A percentile compares a stretch with the other conserved stretches of the same genome.
Evolutionary conservation across 2,797 vertebrate species (phyloP).

Genomic region (Clarias laeviceps): DNA sequence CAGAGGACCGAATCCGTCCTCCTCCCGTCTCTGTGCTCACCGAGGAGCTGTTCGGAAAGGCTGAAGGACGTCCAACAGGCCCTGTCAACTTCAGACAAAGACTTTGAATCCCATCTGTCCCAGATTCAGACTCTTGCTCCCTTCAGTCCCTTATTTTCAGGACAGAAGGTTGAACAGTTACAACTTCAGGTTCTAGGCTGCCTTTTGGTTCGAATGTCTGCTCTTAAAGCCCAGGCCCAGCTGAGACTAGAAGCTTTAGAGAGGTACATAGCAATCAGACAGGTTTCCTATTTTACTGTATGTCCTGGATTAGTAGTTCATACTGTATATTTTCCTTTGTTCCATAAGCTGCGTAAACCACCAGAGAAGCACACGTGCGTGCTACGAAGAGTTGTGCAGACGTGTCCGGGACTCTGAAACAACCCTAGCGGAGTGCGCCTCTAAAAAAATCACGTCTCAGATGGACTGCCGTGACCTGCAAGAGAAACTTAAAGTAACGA

Average conservation of each 20-base stretch:
- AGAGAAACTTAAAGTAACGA: constrained; percentile 76
- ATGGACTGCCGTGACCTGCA: constrained; percentile 77
- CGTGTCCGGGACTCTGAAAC: constrained; percentile 68
- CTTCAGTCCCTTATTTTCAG: constrained; percentile 67
- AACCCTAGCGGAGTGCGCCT: constrained; percentile 67
- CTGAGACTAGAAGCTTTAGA: constrained; percentile 65
- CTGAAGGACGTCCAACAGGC: constrained; percentile 63
- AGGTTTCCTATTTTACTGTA: background rate
- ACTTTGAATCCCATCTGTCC: constrained; percentile 72
- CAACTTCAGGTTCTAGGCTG: constrained; percentile 72
- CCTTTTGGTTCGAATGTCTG: constrained; percentile 73
- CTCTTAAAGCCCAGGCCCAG: constrained; percentile 72
- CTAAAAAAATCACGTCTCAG: constrained; percentile 75
- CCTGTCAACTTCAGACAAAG: constrained; percentile 65
- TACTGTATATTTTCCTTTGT: constrained; percentile 36
- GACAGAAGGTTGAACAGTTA: constrained; percentile 65
- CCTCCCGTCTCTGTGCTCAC: constrained; percentile 59
- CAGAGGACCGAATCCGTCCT: constrained; percentile 67
- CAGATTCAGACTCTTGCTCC: constrained; percentile 68
- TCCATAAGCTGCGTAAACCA: constrained; percentile 78
- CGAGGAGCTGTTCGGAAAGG: constrained; percentile 61
- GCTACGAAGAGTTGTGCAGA: constrained; percentile 72
- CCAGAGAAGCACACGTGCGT: constrained; percentile 67
- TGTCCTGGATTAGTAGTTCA: too few species aligned
- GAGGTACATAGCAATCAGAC: constrained; percentile 61